A percentile compares a stretch with the other conserved stretches of the same genome.
phyloP scores from a whole-genome alignment of 2,797 vertebrate genomes.

The Gallinago solitaria region DNA sequence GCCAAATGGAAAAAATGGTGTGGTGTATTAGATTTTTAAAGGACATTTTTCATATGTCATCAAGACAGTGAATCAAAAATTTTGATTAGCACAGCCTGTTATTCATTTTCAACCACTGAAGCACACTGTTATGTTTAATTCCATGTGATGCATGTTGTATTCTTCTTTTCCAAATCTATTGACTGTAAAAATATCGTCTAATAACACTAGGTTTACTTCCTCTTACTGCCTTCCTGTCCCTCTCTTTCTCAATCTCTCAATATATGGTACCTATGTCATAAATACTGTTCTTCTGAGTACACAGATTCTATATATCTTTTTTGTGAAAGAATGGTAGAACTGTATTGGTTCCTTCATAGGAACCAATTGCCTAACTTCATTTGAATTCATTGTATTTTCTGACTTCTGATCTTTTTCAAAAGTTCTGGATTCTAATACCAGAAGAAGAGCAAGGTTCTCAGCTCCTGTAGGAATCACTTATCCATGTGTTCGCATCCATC shows the following conservation, averaged over 20 bases:
- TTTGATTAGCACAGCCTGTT: background rate
- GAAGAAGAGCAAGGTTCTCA: background rate
- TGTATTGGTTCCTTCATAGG: background rate
- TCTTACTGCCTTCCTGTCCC: background rate
- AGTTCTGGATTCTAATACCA: background rate
- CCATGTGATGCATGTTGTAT: background rate
- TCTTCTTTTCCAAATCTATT: background rate
- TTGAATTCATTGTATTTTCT: background rate
- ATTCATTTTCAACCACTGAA: background rate
- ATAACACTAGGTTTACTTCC: background rate
- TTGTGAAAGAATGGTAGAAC: background rate
- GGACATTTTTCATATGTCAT: background rate
- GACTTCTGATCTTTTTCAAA: background rate
- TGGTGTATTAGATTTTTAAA: background rate
- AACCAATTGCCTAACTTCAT: background rate
- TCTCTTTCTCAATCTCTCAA: background rate
- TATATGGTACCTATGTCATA: background rate
- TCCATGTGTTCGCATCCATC: background rate
- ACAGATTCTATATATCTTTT: background rate
- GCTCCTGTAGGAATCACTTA: background rate
- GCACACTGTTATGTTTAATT: background rate
- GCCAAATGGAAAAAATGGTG: background rate
- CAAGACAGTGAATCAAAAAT: background rate
- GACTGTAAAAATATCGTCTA: background rate
- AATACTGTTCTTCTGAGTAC: background rate